Percentiles rank a stretch among this genome's conserved stretches.
These are phyloP conservation scores for Ophion costatus DNA, from an alignment of 2,888 invertebrate species.

Conservation along the genomic window DNA sequence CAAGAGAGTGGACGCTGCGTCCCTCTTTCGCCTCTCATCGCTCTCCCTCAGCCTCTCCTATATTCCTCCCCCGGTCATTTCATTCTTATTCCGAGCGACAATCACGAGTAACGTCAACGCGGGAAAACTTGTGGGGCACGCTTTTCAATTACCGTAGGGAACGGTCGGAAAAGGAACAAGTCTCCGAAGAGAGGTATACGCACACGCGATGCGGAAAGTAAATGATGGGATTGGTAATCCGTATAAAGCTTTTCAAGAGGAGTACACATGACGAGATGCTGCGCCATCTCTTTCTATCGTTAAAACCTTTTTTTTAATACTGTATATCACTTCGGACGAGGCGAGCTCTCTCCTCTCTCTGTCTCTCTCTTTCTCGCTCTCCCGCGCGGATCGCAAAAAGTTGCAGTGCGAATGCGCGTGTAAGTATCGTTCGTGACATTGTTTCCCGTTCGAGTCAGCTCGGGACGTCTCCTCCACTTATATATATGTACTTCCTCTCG, in stretches of 20 bases:
- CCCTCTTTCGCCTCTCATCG: constrained; percentile 14
- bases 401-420: constrained; percentile 62
- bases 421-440: constrained; percentile 59
- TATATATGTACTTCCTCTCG: constrained; percentile 34
- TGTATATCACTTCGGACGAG: constrained; percentile 31
- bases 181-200: constrained; percentile 43
- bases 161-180: constrained; percentile 57
- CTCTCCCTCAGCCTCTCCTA: constrained; percentile 5
- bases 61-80: constrained; percentile 46
- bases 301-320: constrained; percentile 8
- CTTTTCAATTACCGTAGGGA: constrained; percentile 65
- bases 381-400: constrained; percentile 43
- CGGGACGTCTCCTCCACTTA: constrained; percentile 45
- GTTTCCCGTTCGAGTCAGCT: constrained; percentile 57
- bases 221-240: constrained; percentile 65
- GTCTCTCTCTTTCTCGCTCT: constrained; percentile 1
- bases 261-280: constrained; percentile 42
- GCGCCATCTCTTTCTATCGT: constrained; percentile 24
- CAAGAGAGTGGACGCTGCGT: constrained; percentile 6
- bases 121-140: constrained; percentile 62
- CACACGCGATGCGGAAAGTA: constrained; percentile 46
- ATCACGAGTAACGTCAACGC: constrained; percentile 46
- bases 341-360: constrained; percentile 12
- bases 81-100: constrained; percentile 60
- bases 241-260: constrained; percentile 61